These are phyloP conservation scores for Hesperophylax magnus DNA, from an alignment of 1,140 invertebrate genomes.

Conservation along the genomic window DNA sequence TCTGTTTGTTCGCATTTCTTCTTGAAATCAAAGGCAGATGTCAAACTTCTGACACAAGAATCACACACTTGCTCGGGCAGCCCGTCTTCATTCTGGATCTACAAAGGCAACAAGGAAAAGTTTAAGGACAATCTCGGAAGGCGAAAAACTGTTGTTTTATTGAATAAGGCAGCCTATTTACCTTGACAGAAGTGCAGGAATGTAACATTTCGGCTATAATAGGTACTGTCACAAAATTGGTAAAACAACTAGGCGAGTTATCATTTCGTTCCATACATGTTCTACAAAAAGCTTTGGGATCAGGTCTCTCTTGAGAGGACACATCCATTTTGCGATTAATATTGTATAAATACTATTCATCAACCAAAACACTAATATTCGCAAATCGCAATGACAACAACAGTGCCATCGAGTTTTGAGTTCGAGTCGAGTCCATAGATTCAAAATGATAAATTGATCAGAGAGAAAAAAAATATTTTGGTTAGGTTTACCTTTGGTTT, in stretches of 20 bases:
- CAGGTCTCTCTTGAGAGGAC: not conserved
- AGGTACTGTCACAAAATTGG: conserved; percentile 45
- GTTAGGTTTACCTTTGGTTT: not conserved
- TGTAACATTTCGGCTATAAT: conserved; percentile 52
- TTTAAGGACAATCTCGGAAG: not conserved
- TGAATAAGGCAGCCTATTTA: not conserved
- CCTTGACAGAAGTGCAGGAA: conserved; percentile 46
- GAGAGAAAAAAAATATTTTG: not conserved
- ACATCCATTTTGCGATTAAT: conserved; percentile 32
- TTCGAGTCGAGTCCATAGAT: not conserved
- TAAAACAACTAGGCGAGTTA: conserved; percentile 39
- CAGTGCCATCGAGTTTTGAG: conserved; percentile 12
- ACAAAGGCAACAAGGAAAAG: not conserved
- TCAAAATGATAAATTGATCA: conserved; percentile 44
- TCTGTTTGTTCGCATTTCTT: conserved; percentile 50
- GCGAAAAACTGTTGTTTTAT: not conserved
- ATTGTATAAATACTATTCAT: conserved; percentile 20
- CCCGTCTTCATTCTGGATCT: conserved; percentile 47
- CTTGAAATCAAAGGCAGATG: conserved; percentile 51
- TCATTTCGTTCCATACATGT: conserved; percentile 49
- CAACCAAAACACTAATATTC: conserved; percentile 1
- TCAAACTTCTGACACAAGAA: conserved; percentile 44
- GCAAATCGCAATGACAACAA: conserved; percentile 19
- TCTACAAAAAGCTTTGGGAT: conserved; percentile 40
- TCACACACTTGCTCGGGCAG: conserved; percentile 52